phyloP scores from a whole-genome alignment of 2,113 vertebrate genomes.

The Passer domesticus region DNA sequence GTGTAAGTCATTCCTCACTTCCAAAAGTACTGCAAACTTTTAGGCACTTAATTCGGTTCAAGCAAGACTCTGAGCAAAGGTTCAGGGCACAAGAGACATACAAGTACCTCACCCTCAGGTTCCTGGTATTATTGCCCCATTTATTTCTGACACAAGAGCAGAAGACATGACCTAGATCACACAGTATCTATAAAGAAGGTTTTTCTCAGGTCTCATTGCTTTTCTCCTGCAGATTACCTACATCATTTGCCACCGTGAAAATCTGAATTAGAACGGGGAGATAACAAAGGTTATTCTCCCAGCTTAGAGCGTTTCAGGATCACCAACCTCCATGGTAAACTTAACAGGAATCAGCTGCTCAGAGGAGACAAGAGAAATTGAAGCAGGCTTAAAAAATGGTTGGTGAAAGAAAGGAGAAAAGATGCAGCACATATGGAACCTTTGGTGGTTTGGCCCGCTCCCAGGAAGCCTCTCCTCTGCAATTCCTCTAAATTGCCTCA shows the following conservation, averaged over 20 bases:
- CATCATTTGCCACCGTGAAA: background rate
- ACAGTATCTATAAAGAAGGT: background rate
- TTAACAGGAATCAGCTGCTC: background rate
- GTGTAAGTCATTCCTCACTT: background rate
- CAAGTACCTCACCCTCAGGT: background rate
- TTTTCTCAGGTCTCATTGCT: background rate
- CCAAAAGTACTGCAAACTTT: background rate
- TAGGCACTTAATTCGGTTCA: background rate
- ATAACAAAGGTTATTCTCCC: background rate
- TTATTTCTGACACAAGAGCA: background rate
- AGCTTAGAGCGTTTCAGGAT: background rate
- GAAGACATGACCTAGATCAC: background rate
- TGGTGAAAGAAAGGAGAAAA: background rate
- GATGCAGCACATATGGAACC: fast-evolving
- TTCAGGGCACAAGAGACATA: background rate
- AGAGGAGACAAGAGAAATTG: background rate
- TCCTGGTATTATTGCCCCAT: background rate
- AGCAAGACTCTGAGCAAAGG: background rate
- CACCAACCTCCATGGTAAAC: background rate
- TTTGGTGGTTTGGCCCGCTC: background rate
- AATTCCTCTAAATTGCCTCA: background rate
- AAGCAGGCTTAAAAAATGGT: background rate
- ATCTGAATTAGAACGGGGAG: background rate
- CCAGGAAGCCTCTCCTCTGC: background rate
- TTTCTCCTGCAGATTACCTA: background rate